phyloP scores from a whole-genome alignment of 64 coral and sea anemone species.

The Anthopleura sola region DNA sequence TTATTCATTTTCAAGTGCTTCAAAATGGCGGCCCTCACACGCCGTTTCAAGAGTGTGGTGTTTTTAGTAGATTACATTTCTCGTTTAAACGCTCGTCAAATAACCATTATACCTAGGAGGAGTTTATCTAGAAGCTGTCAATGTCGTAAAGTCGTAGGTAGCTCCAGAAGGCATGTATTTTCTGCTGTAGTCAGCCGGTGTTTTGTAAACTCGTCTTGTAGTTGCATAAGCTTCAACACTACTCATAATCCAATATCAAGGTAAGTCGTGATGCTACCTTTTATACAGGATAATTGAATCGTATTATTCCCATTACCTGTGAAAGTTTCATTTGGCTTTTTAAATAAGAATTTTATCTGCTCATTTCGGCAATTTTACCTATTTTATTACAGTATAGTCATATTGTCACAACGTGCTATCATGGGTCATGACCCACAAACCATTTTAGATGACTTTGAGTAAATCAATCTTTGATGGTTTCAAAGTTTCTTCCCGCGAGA shows the following conservation, averaged over 20 bases:
- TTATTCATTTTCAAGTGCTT: neutral
- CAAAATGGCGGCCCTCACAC: neutral
- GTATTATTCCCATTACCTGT: neutral
- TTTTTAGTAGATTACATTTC: neutral
- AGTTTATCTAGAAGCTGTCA: neutral
- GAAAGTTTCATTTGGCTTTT: neutral
- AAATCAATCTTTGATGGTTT: too few species aligned
- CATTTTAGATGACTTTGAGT: too few species aligned
- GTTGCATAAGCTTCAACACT: neutral
- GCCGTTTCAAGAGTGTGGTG: neutral
- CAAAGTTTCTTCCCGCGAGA: too few species aligned
- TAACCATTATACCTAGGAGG: neutral
- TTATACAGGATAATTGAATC: neutral
- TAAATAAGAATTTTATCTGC: neutral
- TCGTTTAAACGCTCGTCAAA: neutral
- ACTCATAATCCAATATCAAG: neutral
- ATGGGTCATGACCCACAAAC: too few species aligned
- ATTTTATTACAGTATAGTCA: too few species aligned
- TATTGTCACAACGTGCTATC: too few species aligned
- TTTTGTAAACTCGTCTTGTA: constrained; percentile 3
- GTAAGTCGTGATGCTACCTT: neutral
- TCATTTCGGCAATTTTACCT: neutral
- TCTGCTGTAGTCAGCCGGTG: neutral
- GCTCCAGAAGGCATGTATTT: neutral
- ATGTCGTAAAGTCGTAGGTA: neutral